Conservation (phyloP, 2,888 invertebrate species). For the Phragmatobia fuliginosa region DNA sequence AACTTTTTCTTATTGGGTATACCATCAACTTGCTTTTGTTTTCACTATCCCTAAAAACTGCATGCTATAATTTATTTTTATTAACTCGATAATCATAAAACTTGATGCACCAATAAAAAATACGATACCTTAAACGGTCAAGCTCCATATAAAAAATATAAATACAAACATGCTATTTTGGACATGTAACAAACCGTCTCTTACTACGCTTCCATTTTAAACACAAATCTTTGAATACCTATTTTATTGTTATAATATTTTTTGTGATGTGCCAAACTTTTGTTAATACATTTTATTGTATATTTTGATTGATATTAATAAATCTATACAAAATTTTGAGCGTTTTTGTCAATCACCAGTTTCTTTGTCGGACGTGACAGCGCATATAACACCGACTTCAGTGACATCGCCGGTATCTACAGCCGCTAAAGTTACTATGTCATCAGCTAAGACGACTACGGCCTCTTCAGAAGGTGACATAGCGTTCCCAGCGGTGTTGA, state of each 20-base stretch:
- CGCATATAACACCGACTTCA: constrained; percentile 83
- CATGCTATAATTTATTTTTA: constrained; percentile 64
- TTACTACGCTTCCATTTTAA: constrained; percentile 68
- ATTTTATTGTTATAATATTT: constrained; percentile 49
- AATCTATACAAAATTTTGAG: constrained; percentile 61
- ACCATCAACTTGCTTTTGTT: constrained; percentile 62
- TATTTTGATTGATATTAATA: constrained; percentile 68
- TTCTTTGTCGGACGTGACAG: constrained; percentile 85
- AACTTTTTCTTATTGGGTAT: constrained; percentile 83
- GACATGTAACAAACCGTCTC: constrained; percentile 67
- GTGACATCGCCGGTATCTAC: constrained; percentile 80
- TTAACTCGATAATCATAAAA: constrained; percentile 55
- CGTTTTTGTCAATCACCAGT: constrained; percentile 66
- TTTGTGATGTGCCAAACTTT: constrained; percentile 71
- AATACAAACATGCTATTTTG: constrained; percentile 83
- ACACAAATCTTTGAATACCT: constrained; percentile 61
- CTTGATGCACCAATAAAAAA: constrained; percentile 80
- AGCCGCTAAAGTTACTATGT: constrained; percentile 70
- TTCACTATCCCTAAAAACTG: constrained; percentile 59
- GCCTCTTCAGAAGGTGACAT: constrained; percentile 82
- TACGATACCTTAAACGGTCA: constrained; percentile 78
- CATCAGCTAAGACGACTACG: constrained; percentile 67
- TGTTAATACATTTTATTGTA: constrained; percentile 52
- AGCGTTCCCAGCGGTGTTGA: constrained; percentile 91
- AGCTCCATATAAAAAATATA: constrained; percentile 84